Percentiles rank a stretch among this genome's conserved stretches.
Conservation (phyloP, 2,888 invertebrate genomes). For the Athetis lepigone region DNA sequence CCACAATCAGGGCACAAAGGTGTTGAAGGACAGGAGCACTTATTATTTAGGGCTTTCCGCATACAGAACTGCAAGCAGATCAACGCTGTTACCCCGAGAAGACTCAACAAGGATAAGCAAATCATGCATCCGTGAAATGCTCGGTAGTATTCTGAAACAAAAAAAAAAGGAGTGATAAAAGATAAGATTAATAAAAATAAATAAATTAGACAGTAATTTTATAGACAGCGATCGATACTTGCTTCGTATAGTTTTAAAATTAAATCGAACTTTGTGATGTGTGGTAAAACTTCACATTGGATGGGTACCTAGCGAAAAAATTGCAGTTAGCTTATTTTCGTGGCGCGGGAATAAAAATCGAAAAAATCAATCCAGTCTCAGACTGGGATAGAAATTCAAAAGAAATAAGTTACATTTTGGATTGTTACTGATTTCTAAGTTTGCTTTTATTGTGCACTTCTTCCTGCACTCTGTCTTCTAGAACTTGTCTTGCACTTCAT, state of each 20-base stretch:
- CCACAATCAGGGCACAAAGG: constrained; percentile 72
- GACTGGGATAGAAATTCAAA: too few relatives aligned
- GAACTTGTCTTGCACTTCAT: too few relatives aligned
- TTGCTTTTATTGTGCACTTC: too few relatives aligned
- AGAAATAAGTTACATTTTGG: too few relatives aligned
- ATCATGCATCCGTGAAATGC: constrained; percentile 68
- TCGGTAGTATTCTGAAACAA: constrained; percentile 60
- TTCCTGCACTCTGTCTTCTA: too few relatives aligned
- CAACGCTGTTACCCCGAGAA: constrained; percentile 67
- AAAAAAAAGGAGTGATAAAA: constrained; percentile 20
- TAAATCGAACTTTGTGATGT: constrained; percentile 1
- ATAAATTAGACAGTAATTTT: constrained; percentile 1
- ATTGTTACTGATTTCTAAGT: too few relatives aligned
- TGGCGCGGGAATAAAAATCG: too few relatives aligned
- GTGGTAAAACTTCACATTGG: constrained; percentile 3
- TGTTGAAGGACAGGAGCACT: constrained; percentile 67
- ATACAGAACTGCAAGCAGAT: constrained; percentile 72
- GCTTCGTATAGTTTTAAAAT: constrained; percentile 35
- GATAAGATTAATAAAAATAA: not conserved
- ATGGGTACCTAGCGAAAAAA: too few relatives aligned
- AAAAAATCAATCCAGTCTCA: too few relatives aligned
- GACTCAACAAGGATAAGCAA: constrained; percentile 73
- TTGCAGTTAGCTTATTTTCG: too few relatives aligned
- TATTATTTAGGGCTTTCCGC: constrained; percentile 59
- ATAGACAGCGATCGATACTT: constrained; percentile 43